phyloP scores from a whole-genome alignment of 1,140 invertebrate species.

The Pogonus chalceus region DNA sequence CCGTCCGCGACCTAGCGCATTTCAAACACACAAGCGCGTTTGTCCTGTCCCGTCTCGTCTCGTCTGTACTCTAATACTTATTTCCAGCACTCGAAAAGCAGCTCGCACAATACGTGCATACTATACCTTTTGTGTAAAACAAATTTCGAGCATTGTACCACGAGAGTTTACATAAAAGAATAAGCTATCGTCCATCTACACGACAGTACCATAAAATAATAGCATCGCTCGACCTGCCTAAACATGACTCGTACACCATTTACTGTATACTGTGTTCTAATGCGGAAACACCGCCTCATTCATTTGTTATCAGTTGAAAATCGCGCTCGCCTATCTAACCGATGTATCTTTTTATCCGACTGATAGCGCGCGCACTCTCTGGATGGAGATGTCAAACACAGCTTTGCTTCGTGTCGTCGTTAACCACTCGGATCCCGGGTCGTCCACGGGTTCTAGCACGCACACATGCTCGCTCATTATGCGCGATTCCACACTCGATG shows the following conservation, averaged over 20 bases:
- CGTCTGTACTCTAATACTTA: neutral
- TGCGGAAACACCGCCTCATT: neutral
- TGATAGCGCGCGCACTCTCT: neutral
- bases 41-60: neutral
- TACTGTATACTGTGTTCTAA: neutral
- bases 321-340: neutral
- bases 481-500: too few relatives aligned
- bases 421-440: neutral
- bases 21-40: neutral
- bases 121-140: slow-evolving; percentile 7
- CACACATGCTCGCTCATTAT: neutral
- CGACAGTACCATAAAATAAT: neutral
- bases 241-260: too few relatives aligned
- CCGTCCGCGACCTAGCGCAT: neutral
- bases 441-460: neutral
- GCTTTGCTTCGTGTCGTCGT: neutral
- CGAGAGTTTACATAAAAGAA: slow-evolving; percentile 6
- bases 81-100: slow-evolving; percentile 3
- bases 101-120: neutral
- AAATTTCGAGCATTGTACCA: slow-evolving; percentile 3
- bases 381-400: slow-evolving; percentile 3
- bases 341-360: slow-evolving; percentile 3
- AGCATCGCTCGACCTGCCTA: neutral
- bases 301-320: slow-evolving; percentile 5
- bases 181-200: slow-evolving; percentile 1